Base-by-base conservation (phyloP, 2,888 invertebrate genomes). In the Macrosiphum euphorbiae region DNA sequence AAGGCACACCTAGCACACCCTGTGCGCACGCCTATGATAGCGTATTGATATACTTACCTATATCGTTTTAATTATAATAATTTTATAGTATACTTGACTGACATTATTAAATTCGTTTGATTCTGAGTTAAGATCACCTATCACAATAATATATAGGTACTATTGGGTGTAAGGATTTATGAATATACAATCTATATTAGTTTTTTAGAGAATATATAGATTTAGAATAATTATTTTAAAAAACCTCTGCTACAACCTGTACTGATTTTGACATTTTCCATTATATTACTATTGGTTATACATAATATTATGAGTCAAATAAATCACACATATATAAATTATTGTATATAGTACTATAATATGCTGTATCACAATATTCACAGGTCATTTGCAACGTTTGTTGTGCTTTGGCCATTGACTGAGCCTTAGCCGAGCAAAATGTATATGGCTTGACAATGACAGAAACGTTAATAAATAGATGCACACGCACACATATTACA, bases 391-490 rank as follows among this genome's bases (percentile, higher is more conserved):
- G 52, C 35, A 52, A 88, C 88, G 52, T 52, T 52, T 88, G 1
- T 52, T 20, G 26, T 11, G 88, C 52, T 52, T 52, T 52, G 52
- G 20, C 24, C 35, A 24, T 52, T 52, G 52, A 35, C 35, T 10
- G 35, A 24, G 88, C 35, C 88, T 24, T 88, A 52, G 35, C 11
- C 35, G 50, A 88, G 24, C 11, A 11, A n/a, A 88, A 88, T n/a
- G 35, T 35, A 1, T 44, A 88, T 88, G 88, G 35, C 88, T 88
- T 52, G 52, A 52, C 88, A 24, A 88, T 52, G 88, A 88, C 52
- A 88, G 52, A 50, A 88, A 52, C 88, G 24, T n/a, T n/a, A 52
- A 88, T 88, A 52, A 35, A 52, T 35, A 78, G 35, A 78, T 8
- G 0, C 35, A 88, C 52, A 50, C 35, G 3, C 24, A 24, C 35